Evolutionary conservation across 2,888 invertebrate species (phyloP).

Genomic region (Bellardia pandia): DNA sequence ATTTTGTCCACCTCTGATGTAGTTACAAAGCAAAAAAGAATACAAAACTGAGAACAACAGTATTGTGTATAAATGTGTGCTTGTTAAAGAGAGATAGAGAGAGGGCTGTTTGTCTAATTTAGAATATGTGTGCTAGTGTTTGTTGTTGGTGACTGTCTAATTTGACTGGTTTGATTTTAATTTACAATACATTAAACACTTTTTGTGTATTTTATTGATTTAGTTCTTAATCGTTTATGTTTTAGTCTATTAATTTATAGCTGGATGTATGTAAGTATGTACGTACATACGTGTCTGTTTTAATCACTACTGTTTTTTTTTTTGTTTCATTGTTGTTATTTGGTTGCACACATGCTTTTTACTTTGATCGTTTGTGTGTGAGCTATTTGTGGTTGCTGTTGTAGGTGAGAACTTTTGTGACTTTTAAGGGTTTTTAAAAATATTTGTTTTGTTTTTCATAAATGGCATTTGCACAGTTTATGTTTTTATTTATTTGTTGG

Average conservation of each 20-base stretch:
- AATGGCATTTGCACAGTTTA: slow-evolving; percentile 17
- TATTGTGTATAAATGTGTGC: slow-evolving; percentile 6
- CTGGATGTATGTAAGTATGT: too few relatives aligned
- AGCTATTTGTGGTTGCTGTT: slow-evolving; percentile 61
- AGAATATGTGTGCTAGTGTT: neutral
- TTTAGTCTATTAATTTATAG: slow-evolving; percentile 58
- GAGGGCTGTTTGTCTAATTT: slow-evolving; percentile 12
- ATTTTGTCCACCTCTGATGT: too few relatives aligned
- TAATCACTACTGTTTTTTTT: slow-evolving; percentile 26
- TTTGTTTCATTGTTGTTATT: slow-evolving; percentile 10
- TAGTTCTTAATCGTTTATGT: slow-evolving; percentile 51
- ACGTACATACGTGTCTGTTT: neutral
- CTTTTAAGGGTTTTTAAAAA: slow-evolving; percentile 39
- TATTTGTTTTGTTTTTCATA: neutral
- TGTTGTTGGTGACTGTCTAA: slow-evolving; percentile 23
- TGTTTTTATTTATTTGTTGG: slow-evolving; percentile 13
- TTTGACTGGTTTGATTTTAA: slow-evolving; percentile 51
- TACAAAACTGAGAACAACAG: slow-evolving; percentile 23
- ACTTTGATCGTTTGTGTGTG: slow-evolving; percentile 38
- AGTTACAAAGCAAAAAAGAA: slow-evolving; percentile 18
- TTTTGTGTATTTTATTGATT: slow-evolving; percentile 55
- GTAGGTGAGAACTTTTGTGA: slow-evolving; percentile 51
- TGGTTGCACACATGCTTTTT: slow-evolving; percentile 30
- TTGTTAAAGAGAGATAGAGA: neutral
- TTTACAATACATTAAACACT: slow-evolving; percentile 56